These are phyloP conservation scores for Rissa tridactyla DNA, from an alignment of 2,113 vertebrate genomes.

Conservation along the genomic window DNA sequence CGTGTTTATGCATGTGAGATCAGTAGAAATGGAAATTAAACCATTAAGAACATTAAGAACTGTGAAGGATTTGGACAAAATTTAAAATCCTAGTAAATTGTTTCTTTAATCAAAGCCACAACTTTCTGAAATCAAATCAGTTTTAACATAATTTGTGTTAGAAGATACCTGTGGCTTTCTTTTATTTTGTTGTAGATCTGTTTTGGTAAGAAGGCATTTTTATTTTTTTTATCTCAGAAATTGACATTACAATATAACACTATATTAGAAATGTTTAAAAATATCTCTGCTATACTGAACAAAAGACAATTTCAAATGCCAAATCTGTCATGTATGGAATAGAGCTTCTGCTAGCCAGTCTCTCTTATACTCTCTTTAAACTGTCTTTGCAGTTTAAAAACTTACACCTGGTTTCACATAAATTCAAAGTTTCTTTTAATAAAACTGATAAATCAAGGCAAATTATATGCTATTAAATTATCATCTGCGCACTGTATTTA, in stretches of 20 bases:
- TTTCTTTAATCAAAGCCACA: neutral
- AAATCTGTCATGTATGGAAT: neutral
- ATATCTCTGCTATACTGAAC: neutral
- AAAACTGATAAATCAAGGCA: neutral
- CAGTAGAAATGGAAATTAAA: neutral
- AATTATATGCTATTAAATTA: neutral
- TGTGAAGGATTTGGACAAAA: neutral
- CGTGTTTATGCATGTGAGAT: neutral
- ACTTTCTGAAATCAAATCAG: neutral
- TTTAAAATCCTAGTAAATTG: neutral
- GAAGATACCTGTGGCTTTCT: neutral
- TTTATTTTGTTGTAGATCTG: neutral
- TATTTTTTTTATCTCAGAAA: neutral
- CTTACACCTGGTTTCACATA: neutral
- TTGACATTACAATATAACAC: accelerated
- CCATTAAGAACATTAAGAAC: neutral
- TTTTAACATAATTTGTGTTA: neutral
- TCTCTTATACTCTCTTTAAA: neutral
- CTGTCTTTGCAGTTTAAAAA: neutral
- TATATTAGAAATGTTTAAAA: neutral
- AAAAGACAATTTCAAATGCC: neutral
- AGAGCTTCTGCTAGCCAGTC: neutral
- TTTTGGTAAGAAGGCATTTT: neutral
- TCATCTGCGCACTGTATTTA: neutral
- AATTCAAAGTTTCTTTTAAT: neutral